Evolutionary conservation across 2,113 vertebrate genomes (phyloP).

Genomic region (Smithornis capensis): DNA sequence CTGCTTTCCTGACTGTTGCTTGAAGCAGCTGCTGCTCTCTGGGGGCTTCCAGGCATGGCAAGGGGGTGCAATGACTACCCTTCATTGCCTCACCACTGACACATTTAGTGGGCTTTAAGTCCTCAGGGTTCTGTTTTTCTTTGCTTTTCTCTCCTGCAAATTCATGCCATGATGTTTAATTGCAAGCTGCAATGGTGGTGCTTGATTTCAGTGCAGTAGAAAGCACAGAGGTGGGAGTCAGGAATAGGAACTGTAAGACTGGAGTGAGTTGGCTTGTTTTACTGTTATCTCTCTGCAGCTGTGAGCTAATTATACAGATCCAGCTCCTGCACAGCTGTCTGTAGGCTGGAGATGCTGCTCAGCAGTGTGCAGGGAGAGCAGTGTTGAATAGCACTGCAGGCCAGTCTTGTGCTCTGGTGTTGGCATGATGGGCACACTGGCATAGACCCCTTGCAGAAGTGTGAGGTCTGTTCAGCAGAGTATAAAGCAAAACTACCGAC

Average conservation of each 20-base stretch:
- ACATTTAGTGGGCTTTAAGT: neutral
- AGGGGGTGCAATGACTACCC: neutral
- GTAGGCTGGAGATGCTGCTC: neutral
- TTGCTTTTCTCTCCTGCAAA: neutral
- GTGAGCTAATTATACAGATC: neutral
- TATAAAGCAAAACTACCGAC: neutral
- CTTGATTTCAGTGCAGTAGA: neutral
- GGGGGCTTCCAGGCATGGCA: neutral
- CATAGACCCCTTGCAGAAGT: neutral
- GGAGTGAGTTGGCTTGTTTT: neutral
- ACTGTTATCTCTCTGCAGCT: neutral
- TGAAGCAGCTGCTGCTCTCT: neutral
- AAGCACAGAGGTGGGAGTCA: rapidly evolving
- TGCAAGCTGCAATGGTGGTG: neutral
- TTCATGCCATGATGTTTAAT: neutral
- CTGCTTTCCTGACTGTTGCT: neutral
- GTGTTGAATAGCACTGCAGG: neutral
- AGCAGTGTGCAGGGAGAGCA: neutral
- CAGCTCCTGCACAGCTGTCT: neutral
- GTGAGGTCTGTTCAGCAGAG: neutral
- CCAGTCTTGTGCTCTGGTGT: neutral
- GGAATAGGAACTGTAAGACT: neutral
- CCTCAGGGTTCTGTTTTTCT: neutral
- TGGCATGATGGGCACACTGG: neutral
- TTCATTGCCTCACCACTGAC: neutral